Conservation (phyloP, 2,797 vertebrate genomes). For the Arrhamphus sclerolepis region DNA sequence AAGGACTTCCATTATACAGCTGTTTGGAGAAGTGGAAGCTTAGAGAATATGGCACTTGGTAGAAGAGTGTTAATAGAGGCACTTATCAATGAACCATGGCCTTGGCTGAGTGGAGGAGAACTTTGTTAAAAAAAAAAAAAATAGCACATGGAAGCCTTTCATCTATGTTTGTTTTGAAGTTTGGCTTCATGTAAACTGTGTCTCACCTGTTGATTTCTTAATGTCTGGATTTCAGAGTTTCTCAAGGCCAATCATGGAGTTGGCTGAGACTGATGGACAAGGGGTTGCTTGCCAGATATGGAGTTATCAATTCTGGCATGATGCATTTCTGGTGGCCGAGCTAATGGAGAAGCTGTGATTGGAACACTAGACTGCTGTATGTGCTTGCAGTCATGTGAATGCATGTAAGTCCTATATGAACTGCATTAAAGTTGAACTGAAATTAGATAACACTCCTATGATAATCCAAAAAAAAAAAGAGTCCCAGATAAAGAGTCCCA, state of each 20-base stretch:
- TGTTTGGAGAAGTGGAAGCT: slow-evolving; percentile 45
- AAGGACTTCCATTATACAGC: slow-evolving; percentile 35
- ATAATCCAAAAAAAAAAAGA: no score
- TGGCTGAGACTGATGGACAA: slow-evolving; percentile 13
- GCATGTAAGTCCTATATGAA: neutral
- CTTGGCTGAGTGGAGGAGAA: slow-evolving; percentile 50
- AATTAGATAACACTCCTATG: slow-evolving; percentile 5
- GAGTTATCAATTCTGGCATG: slow-evolving; percentile 32
- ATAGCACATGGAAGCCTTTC: neutral
- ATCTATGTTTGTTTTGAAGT: slow-evolving; percentile 17
- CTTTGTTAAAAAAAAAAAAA: slow-evolving; percentile 20
- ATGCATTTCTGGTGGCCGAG: slow-evolving; percentile 17
- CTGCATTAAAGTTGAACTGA: slow-evolving; percentile 49
- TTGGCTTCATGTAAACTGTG: slow-evolving; percentile 16
- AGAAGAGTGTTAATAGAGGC: slow-evolving; percentile 49
- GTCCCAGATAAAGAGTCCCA: no score
- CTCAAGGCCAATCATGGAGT: slow-evolving; percentile 16
- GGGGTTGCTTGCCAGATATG: slow-evolving; percentile 19
- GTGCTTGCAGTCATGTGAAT: slow-evolving; percentile 64
- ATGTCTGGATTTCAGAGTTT: slow-evolving; percentile 13
- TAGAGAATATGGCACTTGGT: slow-evolving; percentile 44
- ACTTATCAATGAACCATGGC: slow-evolving; percentile 51
- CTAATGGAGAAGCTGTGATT: slow-evolving; percentile 81
- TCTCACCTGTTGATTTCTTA: neutral
- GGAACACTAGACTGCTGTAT: slow-evolving; percentile 76